Evolutionary conservation across 2,113 vertebrate genomes (phyloP), one percentile per base, ranked within the genome.

Genomic region (human (Homo sapiens)): DNA sequence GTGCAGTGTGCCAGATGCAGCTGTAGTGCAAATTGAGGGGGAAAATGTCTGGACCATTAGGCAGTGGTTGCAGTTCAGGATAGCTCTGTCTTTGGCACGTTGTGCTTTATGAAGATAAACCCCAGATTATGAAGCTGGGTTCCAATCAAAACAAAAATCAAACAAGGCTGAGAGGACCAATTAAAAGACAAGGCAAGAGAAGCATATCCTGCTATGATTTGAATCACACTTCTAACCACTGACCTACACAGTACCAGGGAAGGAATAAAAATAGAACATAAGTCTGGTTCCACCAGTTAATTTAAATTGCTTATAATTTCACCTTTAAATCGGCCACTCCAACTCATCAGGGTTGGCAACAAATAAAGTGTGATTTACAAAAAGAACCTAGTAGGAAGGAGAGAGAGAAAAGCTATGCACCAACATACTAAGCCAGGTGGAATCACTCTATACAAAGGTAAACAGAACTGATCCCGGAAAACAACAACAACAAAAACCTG

Each of bases 81-180:
- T 35, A 76, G 43, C 64, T 90, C 55, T 88, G 68, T 86, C 90
- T 82, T 95, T 70, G 75, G 75, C 50, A 90, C 8, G 14, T 22
- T 75, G 59, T 73, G 83, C 91, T 86, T 52, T 45, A 8, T 85
- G 87, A 92, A 68, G n/a, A 93, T 79, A 93, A 95, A 94, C 16
- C 43, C n/a, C 82, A 93, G 83, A 78, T 80, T 35, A 35, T 57
- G 78, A 97, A 92, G 64, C 84, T 82, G 40, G 80, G 27, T 25
- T 97, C 83, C 95, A 95, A 92, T 82, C 83, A 92, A 97, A 97
- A 93, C 89, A 92, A 97, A 97, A 95, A 96, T 85, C 90, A 94
- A 91, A 81, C 30, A 70, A 83, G 17, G 16, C 93, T 75, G 70
- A 80, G 89, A 83, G 96, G 72, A 84, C 52, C 32, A 92, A 88